Base-by-base conservation (phyloP, 2,113 vertebrate species). In the Burhinus oedicnemus region DNA sequence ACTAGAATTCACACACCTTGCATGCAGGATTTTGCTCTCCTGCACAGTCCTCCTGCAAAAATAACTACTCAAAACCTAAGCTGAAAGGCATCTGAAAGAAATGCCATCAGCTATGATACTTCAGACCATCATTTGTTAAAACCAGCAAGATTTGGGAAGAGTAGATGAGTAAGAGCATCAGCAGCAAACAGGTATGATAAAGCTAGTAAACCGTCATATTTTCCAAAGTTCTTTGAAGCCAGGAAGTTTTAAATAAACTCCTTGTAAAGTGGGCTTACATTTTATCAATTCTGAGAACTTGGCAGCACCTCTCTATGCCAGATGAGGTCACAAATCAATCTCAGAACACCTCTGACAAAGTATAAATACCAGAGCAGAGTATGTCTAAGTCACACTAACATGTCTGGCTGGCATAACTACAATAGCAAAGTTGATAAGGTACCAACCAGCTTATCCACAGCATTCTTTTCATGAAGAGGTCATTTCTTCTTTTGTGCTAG, bases 281-380 rank as follows among this genome's bases (percentile, higher is more conserved):
- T 83, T 94, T 87, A 85, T 96, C 92, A 96, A 54, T 94, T 84
- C 90, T 65, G 77, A 94, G 93, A 97, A 96, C 66, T 80, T 94
- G 90, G 81, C 92, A 93, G 47, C 77, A 88, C 88, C 47, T 96
- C 89, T 95, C 70, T 65, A 11, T 62, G 83, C 91, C 96, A 95
- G 95, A 97, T 98, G 98, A 98, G 97, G 96, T 98, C 98, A 98
- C 95, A 68, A 95, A 92, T 93, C 95, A 95, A 97, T 98, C 97
- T 97, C 87, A 92, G 95, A 98, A 97, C 97, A 96, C 97, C 96
- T 94, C 96, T 95, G 92, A 97, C 91, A 91, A 93, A 92, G 96
- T 96, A 89, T 93, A 98, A 97, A 97, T 95, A 97, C 96, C 92
- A 78, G 42, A 89, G 93, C 77, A 97, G 97, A 96, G 95, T 95